A percentile compares a stretch with the other conserved stretches of the same genome.
Evolutionary conservation across 2,113 vertebrate genomes (phyloP).

Genomic region (Dasypus novemcinctus): DNA sequence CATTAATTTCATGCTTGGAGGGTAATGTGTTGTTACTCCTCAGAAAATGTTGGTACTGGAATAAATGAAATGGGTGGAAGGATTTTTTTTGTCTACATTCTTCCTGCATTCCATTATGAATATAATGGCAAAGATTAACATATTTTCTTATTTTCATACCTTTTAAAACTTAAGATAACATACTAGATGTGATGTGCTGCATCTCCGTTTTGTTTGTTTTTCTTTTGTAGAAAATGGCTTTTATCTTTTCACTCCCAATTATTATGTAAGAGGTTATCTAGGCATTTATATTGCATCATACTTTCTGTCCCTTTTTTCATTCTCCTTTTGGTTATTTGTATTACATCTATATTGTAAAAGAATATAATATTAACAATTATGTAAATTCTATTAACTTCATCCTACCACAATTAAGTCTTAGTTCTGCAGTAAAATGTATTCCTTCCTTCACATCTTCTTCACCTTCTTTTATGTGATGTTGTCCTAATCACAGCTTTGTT

Average conservation of each 20-base stretch:
- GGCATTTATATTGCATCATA: too few species aligned
- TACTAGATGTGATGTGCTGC: too few species aligned
- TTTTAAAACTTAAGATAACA: not conserved
- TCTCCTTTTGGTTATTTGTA: too few species aligned
- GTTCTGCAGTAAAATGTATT: too few species aligned
- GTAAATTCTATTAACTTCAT: too few species aligned
- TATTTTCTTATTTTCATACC: not conserved
- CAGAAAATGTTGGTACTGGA: not conserved
- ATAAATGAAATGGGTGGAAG: not conserved
- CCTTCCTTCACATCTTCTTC: too few species aligned
- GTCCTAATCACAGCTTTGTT: not conserved
- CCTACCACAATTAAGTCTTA: too few species aligned
- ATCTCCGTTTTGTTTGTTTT: too few species aligned
- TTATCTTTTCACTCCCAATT: not conserved
- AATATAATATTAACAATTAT: not conserved
- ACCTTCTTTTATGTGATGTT: too few species aligned
- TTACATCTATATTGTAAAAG: not conserved
- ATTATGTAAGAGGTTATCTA: too few species aligned
- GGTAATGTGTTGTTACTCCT: not conserved
- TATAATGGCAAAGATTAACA: not conserved
- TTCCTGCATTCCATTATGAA: not conserved
- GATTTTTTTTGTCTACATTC: not conserved
- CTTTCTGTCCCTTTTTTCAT: too few species aligned
- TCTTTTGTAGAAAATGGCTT: too few species aligned
- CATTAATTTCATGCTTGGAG: not conserved